These are phyloP conservation scores for Scaptomyza pallida DNA, from an alignment of 1,140 invertebrate species.

Conservation along the genomic window DNA sequence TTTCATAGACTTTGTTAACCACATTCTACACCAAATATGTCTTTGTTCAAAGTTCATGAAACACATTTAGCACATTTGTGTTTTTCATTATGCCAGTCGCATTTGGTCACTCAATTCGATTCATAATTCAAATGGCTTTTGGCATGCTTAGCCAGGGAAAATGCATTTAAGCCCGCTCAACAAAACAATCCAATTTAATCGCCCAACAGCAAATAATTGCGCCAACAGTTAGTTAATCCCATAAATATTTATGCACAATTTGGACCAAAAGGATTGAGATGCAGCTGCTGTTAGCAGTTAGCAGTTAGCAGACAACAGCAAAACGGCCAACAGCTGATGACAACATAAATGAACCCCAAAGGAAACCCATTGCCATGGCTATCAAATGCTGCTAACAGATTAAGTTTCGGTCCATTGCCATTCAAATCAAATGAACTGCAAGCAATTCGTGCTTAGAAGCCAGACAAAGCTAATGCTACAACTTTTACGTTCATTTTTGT, in stretches of 20 bases:
- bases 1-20: no score
- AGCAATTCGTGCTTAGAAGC: not conserved
- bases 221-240: slow-evolving; percentile 55
- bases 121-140: not conserved
- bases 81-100: no score
- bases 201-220: slow-evolving; percentile 40
- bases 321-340: slow-evolving; percentile 41
- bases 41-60: no score
- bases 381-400: slow-evolving; percentile 18
- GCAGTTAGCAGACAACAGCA: no score
- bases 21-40: no score
- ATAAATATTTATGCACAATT: slow-evolving; percentile 65
- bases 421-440: not conserved
- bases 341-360: slow-evolving; percentile 37
- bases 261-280: slow-evolving; percentile 31
- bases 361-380: not conserved
- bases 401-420: slow-evolving; percentile 11
- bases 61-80: no score
- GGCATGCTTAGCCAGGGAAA: not conserved
- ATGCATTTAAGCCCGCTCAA: slow-evolving; percentile 12
- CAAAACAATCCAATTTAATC: slow-evolving; percentile 53
- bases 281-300: not conserved
- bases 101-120: no score
- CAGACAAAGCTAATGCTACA: not conserved
- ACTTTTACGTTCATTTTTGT: not conserved